Base-by-base conservation (phyloP, 2,888 invertebrate species). In the Habroteleia sp. region DNA sequence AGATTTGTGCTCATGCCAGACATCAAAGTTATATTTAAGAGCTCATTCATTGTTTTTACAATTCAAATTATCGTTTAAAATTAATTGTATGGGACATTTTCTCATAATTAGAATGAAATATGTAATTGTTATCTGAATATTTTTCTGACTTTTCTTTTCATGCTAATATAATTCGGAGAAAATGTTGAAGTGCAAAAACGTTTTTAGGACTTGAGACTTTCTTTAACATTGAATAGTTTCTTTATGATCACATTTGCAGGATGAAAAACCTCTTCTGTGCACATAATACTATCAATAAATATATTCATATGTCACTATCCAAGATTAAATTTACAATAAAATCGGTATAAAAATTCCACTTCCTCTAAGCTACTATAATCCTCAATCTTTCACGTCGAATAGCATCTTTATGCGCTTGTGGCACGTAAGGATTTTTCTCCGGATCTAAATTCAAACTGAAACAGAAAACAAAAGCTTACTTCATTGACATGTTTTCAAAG, bases 401-500 rank as follows among this genome's bases (percentile, higher is more conserved):
- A 1, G 80, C 91, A 73, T 92, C 91, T 0, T 90, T 91, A 81
- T 94, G 93, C 62, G 92, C 92, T 84, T 95, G 94, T 0, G 94
- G 94, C 25, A 92, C 91, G 85, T 93, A 96, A 0, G 95, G 95
- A 89, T 96, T 96, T 86, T 94, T 94, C 73, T 92, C 89, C 0
- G 95, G 95, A 83, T 96, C 94, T 73, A 93, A 91, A 83, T 96
- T 96, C 77, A 95, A 89, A 77, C 95, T 95, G 88, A 77, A 91
- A 90, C 71, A 60, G 44, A 56, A 17, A 3, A 10, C 0, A 42
- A n/a, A n/a, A n/a, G n/a, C n/a, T n/a, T n/a, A n/a, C n/a, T n/a
- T n/a, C n/a, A n/a, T n/a, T n/a, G n/a, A n/a, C n/a, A n/a, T n/a
- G n/a, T n/a, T n/a, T n/a, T n/a, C n/a, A n/a, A n/a, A 20, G 3